Evolutionary conservation across 2,888 invertebrate species (phyloP), one percentile per base, ranked within the genome.

Genomic region (Pyrrhia umbra): DNA sequence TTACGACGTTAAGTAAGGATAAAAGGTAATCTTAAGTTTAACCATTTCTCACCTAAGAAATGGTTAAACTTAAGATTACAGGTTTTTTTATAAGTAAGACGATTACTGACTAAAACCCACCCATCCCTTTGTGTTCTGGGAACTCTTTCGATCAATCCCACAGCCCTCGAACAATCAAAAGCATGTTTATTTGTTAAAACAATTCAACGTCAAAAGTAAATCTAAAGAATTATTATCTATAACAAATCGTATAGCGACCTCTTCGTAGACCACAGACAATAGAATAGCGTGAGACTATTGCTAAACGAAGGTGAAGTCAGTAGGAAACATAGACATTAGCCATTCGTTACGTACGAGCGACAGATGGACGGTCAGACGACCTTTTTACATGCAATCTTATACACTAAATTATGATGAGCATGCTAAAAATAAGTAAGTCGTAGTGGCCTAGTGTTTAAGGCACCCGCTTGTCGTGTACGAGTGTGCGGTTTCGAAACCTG

Each of bases 291-390:
- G 69, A 6, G 69, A 70, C 16, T 73, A 34, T 59, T 60, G 13
- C 73, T 0, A 9, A 50, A 58, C 42, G 75, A 67, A 74, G 74
- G 68, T 70, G 55, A 43, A 10, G 1, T 6, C 0, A 39, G 56
- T 21, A 58, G 73, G 74, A 70, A 70, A 74, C 66, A 16, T 8
- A n/a, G 1, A 57, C 40, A 73, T 68, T 69, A 74, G 1, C 34
- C 16, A 73, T 69, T 69, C 74, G 74, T 10, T 39, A 21, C 39
- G 37, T 20, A 23, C 16, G n/a, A 0, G 39, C 47, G 72, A 51
- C 60, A 39, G 9, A 47, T 18, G 27, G 15, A 34, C 42, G 2
- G 23, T 1, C 8, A 21, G 59, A 55, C 52, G 59, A 50, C 52
- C 55, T 43, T 59, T 63, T 59, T 56, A 43, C 20, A 46, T 39